Evolutionary conservation across 2,888 invertebrate species (phyloP).

Genomic region (Marasmarcha lunaedactyla): DNA sequence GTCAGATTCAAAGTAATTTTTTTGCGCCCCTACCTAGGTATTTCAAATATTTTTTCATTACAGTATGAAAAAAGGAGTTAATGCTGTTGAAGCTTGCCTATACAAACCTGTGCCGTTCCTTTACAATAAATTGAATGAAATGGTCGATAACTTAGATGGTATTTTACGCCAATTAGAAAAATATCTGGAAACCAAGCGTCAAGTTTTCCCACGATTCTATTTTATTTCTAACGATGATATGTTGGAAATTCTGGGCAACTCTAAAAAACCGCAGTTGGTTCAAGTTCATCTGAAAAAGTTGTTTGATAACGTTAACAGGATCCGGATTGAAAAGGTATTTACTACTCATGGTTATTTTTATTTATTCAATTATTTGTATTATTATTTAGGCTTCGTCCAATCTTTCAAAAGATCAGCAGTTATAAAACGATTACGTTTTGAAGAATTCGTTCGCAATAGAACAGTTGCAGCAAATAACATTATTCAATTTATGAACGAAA

Average conservation of each 20-base stretch:
- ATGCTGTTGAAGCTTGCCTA: constrained; percentile 74
- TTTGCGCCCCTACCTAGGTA: too few relatives aligned
- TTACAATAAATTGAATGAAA: constrained; percentile 75
- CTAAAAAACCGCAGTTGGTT: constrained; percentile 84
- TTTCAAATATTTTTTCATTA: constrained; percentile 4
- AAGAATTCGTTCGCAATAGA: too few relatives aligned
- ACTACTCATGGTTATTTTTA: too few relatives aligned
- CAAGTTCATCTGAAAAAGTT: constrained; percentile 90
- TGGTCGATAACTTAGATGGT: constrained; percentile 81
- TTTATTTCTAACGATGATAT: constrained; percentile 77
- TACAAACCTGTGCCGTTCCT: constrained; percentile 72
- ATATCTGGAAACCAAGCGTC: constrained; percentile 90
- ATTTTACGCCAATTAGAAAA: constrained; percentile 87
- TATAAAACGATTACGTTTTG: too few relatives aligned
- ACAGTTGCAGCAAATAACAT: too few relatives aligned
- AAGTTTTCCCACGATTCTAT: constrained; percentile 83
- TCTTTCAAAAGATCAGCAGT: too few relatives aligned
- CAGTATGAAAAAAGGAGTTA: constrained; percentile 63
- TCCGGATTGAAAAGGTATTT: constrained; percentile 75
- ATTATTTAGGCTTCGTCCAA: too few relatives aligned
- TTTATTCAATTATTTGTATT: too few relatives aligned
- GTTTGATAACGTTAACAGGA: constrained; percentile 85
- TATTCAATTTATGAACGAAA: too few relatives aligned
- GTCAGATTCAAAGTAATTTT: too few relatives aligned
- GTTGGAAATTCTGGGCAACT: constrained; percentile 87